Evolutionary conservation across 2,797 vertebrate species (phyloP).

Genomic region (Psittacula echo): DNA sequence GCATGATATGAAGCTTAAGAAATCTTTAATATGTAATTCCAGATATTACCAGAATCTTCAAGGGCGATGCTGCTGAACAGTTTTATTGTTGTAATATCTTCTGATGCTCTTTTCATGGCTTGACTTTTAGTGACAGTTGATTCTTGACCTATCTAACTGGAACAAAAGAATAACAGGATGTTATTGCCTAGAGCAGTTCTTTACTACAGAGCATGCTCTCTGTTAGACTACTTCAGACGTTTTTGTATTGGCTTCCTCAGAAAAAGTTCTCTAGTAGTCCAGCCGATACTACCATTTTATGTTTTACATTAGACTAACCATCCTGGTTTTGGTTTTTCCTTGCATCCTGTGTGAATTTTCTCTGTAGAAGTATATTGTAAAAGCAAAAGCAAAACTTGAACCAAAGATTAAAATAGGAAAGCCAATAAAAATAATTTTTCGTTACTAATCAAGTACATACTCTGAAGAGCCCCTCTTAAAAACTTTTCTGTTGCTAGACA

Average conservation of each 20-base stretch:
- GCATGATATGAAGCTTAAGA: background rate
- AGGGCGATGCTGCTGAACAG: background rate
- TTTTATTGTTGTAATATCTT: background rate
- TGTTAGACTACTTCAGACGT: background rate
- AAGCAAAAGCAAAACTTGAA: background rate
- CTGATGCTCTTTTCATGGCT: background rate
- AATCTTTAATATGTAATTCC: background rate
- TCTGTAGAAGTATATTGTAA: background rate
- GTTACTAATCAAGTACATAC: background rate
- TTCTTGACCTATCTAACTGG: slow-evolving; percentile 37
- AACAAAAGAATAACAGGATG: slow-evolving; percentile 61
- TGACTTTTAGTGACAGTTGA: background rate
- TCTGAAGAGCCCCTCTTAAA: background rate
- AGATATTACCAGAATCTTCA: background rate
- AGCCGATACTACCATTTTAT: background rate
- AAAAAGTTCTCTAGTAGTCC: background rate
- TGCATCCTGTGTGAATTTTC: background rate
- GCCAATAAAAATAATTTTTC: background rate
- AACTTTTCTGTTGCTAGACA: background rate
- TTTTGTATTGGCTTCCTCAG: background rate
- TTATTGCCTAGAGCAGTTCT: slow-evolving; percentile 22
- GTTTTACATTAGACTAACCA: background rate
- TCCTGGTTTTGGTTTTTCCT: background rate
- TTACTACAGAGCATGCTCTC: background rate
- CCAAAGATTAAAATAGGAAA: background rate